Evolutionary conservation across 2,797 vertebrate species (phyloP).

Genomic region (Acropternis orthonyx): DNA sequence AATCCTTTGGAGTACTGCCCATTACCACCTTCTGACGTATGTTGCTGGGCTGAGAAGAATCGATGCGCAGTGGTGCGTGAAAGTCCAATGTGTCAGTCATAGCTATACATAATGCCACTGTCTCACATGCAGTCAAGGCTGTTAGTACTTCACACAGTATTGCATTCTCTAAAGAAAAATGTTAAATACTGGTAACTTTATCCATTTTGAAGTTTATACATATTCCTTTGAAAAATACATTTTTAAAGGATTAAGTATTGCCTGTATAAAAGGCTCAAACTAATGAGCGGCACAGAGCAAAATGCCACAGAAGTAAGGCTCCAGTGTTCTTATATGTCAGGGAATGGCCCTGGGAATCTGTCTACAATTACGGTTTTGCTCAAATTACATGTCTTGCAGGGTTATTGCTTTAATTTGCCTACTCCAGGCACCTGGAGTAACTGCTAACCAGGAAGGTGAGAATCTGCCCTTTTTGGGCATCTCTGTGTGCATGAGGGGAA

Average conservation of each 20-base stretch:
- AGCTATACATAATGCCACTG: background rate
- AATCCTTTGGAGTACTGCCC: slow-evolving; percentile 27
- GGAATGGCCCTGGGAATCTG: background rate
- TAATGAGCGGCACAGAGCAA: background rate
- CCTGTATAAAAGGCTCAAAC: background rate
- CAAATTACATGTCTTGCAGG: background rate
- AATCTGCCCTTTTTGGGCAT: background rate
- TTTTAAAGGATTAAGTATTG: background rate
- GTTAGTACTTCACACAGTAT: slow-evolving; percentile 3
- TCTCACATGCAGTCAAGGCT: background rate
- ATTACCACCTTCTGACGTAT: slow-evolving; percentile 4
- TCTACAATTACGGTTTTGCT: background rate
- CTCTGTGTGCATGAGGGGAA: background rate
- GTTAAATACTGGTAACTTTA: background rate
- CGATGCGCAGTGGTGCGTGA: background rate
- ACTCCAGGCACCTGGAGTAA: background rate
- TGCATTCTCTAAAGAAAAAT: background rate
- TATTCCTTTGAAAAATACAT: background rate
- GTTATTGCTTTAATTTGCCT: background rate
- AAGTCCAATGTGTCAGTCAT: background rate
- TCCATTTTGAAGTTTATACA: background rate
- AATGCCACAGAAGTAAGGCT: background rate
- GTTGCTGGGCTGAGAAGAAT: slow-evolving; percentile 14
- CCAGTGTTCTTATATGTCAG: background rate
- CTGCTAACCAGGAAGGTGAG: background rate